phyloP scores from a whole-genome alignment of 2,888 invertebrate genomes.

The Idaea dimidiata region DNA sequence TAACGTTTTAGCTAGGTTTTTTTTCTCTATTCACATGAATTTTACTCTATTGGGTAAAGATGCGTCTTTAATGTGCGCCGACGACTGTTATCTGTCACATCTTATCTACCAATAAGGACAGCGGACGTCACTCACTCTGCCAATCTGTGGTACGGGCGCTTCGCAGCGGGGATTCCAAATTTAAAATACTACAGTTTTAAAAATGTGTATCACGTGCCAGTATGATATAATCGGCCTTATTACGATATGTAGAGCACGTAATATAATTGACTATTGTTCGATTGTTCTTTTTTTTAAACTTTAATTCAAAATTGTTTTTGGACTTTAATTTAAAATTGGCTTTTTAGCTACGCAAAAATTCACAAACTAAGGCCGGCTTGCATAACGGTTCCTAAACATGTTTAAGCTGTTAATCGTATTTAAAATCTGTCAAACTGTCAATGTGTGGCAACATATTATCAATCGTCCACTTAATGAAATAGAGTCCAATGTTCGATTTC shows the following conservation, averaged over 20 bases:
- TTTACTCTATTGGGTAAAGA: slow-evolving; percentile 48
- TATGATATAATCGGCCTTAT: slow-evolving; percentile 52
- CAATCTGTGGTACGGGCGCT: slow-evolving; percentile 67
- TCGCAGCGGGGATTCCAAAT: slow-evolving; percentile 71
- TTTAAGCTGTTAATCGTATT: too few species aligned
- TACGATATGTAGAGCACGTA: slow-evolving; percentile 11
- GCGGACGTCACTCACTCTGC: slow-evolving; percentile 78
- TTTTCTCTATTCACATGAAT: neutral
- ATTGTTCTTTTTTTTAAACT: neutral
- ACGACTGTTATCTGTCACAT: slow-evolving; percentile 72
- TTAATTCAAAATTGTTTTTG: neutral
- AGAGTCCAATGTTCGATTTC: too few species aligned
- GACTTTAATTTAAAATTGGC: neutral
- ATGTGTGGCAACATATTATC: too few species aligned
- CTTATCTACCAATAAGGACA: slow-evolving; percentile 79
- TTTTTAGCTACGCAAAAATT: neutral
- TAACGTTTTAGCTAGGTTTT: neutral
- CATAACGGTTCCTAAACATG: too few species aligned
- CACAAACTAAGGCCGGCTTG: too few species aligned
- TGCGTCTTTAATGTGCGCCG: slow-evolving; percentile 73
- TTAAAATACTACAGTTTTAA: slow-evolving; percentile 63
- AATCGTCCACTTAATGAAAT: too few species aligned
- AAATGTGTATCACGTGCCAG: slow-evolving; percentile 67
- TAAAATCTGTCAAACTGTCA: too few species aligned
- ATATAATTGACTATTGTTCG: slow-evolving; percentile 8